phyloP scores from a whole-genome alignment of 2,113 vertebrate species.

The Cephalopterus ornatus region DNA sequence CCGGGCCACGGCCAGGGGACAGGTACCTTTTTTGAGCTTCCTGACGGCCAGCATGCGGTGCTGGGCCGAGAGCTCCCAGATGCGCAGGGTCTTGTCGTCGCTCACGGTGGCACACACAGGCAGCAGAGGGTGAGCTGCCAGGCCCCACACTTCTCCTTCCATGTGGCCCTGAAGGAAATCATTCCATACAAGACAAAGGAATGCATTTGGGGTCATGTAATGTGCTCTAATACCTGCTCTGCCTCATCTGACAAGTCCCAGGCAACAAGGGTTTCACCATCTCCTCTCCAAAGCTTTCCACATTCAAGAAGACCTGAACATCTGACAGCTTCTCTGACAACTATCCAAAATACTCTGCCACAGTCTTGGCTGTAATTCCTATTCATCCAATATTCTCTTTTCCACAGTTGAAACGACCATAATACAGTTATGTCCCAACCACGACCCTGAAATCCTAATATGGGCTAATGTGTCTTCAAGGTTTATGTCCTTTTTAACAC shows the following conservation, averaged over 20 bases:
- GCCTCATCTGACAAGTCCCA: not conserved
- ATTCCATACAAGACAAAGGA: not conserved
- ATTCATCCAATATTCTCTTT: not conserved
- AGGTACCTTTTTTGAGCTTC: conserved; percentile 94
- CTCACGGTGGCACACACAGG: conserved; percentile 95
- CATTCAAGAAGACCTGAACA: not conserved
- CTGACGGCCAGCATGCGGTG: conserved; percentile 97
- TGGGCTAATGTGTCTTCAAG: not conserved
- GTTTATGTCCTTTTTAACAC: not conserved
- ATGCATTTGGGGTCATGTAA: not conserved
- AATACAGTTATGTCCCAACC: not conserved
- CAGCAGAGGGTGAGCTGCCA: conserved; percentile 91
- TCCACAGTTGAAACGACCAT: not conserved
- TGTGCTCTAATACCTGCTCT: not conserved
- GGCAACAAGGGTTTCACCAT: not conserved
- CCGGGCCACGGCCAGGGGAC: not conserved
- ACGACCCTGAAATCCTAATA: not conserved
- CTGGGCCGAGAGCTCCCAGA: conserved; percentile 95
- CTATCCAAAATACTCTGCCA: not conserved
- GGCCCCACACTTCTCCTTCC: conserved; percentile 97
- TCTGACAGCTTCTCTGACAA: not conserved
- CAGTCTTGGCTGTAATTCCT: not conserved
- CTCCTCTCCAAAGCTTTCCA: not conserved
- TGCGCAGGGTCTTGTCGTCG: conserved; percentile 92
- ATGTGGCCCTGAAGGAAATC: conserved; percentile 85